Evolutionary conservation across 2,888 invertebrate species (phyloP), one percentile per base, ranked within the genome.

Genomic region (Tipula vernalis): DNA sequence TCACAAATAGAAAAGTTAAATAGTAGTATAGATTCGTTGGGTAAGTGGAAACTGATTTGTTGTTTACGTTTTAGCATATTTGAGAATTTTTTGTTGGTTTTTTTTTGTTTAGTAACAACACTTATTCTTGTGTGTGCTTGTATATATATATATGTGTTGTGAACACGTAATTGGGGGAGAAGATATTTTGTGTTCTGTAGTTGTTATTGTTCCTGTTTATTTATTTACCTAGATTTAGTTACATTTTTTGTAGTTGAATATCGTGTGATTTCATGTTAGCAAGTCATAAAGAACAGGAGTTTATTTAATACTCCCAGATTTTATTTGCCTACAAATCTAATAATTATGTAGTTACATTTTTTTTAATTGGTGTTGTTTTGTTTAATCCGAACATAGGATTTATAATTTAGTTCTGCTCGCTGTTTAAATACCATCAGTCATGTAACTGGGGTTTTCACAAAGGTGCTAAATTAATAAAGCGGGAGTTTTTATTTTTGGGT

Each of bases 21-120:
- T 85, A 91, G 91, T 88, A 91, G 91, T 87, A 91, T 91, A 84
- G 91, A 92, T 87, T 91, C 91, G 3, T 89, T 92, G 87, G 92
- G 92, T 90, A 90, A 90, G 90, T 89, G 41, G 44, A 71, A 71
- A 28, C 18, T 18, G 10, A 71, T 71, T 71, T 71, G 28, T 71
- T 71, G 18, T 28, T 28, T 71, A 71, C 6, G n/a, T 51, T n/a
- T 57, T 51, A 57, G 51, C 39, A 57, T 12, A 47, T 36, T 51
- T 18, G 12, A 5, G 18, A 36, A n/a, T 47, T 47, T 47, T n/a
- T 28, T 28, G 28, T 28, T 28, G 28, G 0, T 28, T 28, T 28
- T 28, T 28, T 28, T 28, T 28, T 28, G 0, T 28, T 86, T 51
- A 51, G 51, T 57, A 57, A 57, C 18, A 57, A 57, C 18, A 57